Evolutionary conservation across 1,140 invertebrate species (phyloP).

Genomic region (Drosophila dunni): DNA sequence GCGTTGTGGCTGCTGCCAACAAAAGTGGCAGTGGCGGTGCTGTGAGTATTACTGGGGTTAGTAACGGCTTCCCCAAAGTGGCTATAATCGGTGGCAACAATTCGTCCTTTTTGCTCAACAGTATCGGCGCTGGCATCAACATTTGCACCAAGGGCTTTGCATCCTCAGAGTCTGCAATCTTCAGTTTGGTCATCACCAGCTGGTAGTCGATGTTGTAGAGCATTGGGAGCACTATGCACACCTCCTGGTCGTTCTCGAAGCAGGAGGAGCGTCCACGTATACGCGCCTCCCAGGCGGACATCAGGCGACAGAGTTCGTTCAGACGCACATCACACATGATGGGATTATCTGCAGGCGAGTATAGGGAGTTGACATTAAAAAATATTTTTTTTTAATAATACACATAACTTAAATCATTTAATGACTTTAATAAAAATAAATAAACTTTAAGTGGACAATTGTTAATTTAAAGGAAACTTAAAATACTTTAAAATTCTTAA

Average conservation of each 20-base stretch:
- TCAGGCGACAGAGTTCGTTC: conserved; percentile 88
- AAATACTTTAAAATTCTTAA: too few relatives aligned
- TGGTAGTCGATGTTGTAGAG: conserved; percentile 80
- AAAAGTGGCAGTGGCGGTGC: conserved; percentile 51
- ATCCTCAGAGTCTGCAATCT: conserved; percentile 53
- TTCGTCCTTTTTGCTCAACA: conserved; percentile 70
- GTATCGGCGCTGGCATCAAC: conserved; percentile 63
- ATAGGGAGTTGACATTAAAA: conserved; percentile 61
- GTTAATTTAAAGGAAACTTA: too few relatives aligned
- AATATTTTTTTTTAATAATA: too few relatives aligned
- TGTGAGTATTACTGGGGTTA: conserved; percentile 85
- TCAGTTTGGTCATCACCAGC: conserved; percentile 56
- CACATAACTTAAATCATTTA: too few relatives aligned
- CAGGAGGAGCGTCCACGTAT: conserved; percentile 87
- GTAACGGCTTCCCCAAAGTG: conserved; percentile 84
- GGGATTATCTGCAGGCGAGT: conserved; percentile 88
- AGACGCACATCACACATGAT: conserved; percentile 89
- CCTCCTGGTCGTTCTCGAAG: conserved; percentile 85
- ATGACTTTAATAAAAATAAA: too few relatives aligned
- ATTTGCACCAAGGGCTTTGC: conserved; percentile 62
- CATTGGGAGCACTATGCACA: conserved; percentile 84
- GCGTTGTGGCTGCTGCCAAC: conserved; percentile 37
- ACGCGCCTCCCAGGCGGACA: conserved; percentile 89
- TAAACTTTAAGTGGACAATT: too few relatives aligned
- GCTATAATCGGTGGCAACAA: conserved; percentile 85